Evolutionary conservation across 2,113 vertebrate genomes (phyloP).

Genomic region (Oncorhynchus clarkii): DNA sequence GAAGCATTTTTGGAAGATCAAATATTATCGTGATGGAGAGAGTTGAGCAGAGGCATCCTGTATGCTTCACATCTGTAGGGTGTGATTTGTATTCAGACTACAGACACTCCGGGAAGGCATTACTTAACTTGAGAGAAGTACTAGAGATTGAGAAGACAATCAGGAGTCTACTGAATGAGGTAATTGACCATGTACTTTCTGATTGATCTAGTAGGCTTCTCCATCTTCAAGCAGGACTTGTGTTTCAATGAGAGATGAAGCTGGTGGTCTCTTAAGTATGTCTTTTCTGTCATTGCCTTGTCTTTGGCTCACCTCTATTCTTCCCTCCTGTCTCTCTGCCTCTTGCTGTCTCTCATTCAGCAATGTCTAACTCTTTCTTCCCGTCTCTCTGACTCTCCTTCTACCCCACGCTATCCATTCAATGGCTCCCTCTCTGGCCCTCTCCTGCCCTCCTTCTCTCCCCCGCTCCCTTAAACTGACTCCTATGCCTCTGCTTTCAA

Average conservation of each 20-base stretch:
- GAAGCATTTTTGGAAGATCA: background rate
- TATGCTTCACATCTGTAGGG: no score
- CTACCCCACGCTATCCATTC: background rate
- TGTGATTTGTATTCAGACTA: background rate
- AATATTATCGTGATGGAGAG: background rate
- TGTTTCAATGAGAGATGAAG: background rate
- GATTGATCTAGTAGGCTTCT: background rate
- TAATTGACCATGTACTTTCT: background rate
- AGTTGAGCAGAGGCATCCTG: background rate
- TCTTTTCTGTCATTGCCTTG: no score
- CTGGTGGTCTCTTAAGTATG: background rate
- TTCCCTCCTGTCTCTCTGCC: no score
- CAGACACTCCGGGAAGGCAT: background rate
- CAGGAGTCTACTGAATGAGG: background rate
- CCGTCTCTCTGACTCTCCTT: background rate
- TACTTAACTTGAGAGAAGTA: background rate
- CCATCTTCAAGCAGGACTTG: background rate
- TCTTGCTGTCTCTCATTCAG: no score
- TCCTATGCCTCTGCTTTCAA: background rate
- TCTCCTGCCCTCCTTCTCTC: background rate
- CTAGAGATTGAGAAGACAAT: background rate
- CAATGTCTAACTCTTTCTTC: no score
- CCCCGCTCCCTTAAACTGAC: background rate
- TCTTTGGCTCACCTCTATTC: no score
- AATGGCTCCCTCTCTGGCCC: background rate